Evolutionary conservation across 2,113 vertebrate genomes (phyloP).

Genomic region (Hyperopisus bebe): DNA sequence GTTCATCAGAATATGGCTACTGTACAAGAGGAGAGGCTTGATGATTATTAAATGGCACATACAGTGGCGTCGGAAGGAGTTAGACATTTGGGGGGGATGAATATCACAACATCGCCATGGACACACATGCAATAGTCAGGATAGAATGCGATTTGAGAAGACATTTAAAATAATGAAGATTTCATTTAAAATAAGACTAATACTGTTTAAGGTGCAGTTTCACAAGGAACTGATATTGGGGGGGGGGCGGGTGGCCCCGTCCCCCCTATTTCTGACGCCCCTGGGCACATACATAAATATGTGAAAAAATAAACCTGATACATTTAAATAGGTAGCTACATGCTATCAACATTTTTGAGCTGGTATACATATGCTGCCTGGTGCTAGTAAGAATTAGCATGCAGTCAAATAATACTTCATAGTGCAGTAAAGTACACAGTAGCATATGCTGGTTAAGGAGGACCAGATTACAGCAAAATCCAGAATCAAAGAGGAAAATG

Average conservation of each 20-base stretch:
- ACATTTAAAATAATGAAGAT: neutral
- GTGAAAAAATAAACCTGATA: neutral
- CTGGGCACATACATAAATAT: neutral
- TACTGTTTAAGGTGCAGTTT: neutral
- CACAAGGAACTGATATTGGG: neutral
- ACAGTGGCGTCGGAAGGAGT: neutral
- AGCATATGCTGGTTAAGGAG: constrained; percentile 43
- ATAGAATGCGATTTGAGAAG: neutral
- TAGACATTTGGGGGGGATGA: neutral
- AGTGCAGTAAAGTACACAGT: constrained; percentile 40
- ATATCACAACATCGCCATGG: neutral
- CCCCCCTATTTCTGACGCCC: neutral
- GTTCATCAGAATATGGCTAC: neutral
- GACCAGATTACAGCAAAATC: constrained; percentile 37
- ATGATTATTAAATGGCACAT: neutral
- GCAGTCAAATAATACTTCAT: constrained; percentile 22
- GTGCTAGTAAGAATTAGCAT: neutral
- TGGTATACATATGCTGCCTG: neutral
- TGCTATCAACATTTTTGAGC: neutral
- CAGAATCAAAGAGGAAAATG: constrained; percentile 41
- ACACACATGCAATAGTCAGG: neutral
- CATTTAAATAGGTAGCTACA: neutral
- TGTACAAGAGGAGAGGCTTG: neutral
- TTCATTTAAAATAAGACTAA: neutral
- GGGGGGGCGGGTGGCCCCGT: neutral